Evolutionary conservation across 1,140 invertebrate species (phyloP), one percentile per base, ranked within the genome.

Genomic region (Drosophila azteca): DNA sequence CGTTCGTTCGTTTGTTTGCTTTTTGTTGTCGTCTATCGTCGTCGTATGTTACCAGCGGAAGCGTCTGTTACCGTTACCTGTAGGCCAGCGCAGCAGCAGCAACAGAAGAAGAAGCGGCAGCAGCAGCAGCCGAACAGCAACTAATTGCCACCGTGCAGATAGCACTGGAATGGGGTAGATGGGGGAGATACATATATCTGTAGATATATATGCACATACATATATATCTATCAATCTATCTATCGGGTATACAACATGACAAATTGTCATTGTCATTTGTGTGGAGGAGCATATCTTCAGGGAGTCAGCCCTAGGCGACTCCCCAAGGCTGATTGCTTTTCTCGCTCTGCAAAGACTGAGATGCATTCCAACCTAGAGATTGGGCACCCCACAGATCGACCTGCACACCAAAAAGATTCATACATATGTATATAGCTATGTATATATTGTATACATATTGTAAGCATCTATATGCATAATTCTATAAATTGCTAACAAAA

Each of bases 401-500:
- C 29, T 31, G 29, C 29, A 48, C 11, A 51, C 46, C 17, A 59
- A 60, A 49, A 29, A 50, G 7, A 0, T 5, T 31, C 48, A 26
- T n/a, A n/a, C 17, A 50, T 61, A 72, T 72, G 24, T 72, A 72
- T 11, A 11, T 35, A 5, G 8, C 35, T 20, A 52, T 3, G 22
- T 24, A 60, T 1, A 59, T 46, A 39, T 53, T 44, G 55, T 1
- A 63, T 52, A 39, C 58, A 62, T 39, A 39, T 39, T 72, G 9
- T 55, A 44, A 48, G 50, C 57, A 52, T 74, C 35, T 76, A 53
- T 63, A 68, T 65, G 65, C 72, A 77, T 80, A 74, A 66, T 80
- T 85, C 82, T 87, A 85, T 75, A 85, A 87, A 85, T 87, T 75
- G 74, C 69, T 63, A 45, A 45, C 58, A 70, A 77, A 81, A 85